Percentiles rank a stretch among this genome's conserved stretches.
Evolutionary conservation across 2,113 vertebrate species (phyloP).

Genomic region (Misgurnus mizolepis): DNA sequence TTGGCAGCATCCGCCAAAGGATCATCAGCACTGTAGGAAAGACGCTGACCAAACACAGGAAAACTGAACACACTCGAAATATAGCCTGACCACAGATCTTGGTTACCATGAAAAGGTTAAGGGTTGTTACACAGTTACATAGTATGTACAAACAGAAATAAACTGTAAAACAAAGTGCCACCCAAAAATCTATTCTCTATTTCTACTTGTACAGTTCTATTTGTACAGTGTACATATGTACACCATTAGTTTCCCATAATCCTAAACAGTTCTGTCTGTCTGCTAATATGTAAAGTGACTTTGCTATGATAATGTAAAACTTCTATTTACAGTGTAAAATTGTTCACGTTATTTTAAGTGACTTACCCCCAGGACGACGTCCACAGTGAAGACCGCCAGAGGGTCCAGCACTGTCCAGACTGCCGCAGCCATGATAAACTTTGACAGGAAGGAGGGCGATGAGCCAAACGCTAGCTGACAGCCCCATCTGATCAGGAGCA

Average conservation of each 20-base stretch:
- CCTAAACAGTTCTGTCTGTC: neutral
- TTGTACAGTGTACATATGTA: too few species aligned
- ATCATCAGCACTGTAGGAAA: conserved; percentile 75
- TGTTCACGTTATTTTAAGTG: conserved; percentile 89
- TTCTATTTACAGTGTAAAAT: conserved; percentile 82
- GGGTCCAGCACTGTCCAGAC: conserved; percentile 96
- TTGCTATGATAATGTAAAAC: conserved; percentile 82
- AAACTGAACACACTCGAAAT: neutral
- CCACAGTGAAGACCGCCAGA: conserved; percentile 90
- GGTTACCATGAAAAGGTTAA: too few species aligned
- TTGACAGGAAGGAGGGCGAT: conserved; percentile 93
- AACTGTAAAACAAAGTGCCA: too few species aligned
- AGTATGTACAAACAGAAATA: too few species aligned
- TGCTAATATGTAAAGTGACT: conserved; percentile 73
- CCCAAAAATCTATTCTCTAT: too few species aligned
- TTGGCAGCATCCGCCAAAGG: conserved; percentile 89
- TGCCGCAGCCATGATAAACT: conserved; percentile 91
- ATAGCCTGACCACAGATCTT: too few species aligned
- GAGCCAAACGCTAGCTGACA: conserved; percentile 92
- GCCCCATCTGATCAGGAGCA: conserved; percentile 93
- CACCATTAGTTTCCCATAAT: too few species aligned
- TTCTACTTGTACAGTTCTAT: too few species aligned
- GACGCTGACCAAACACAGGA: conserved; percentile 66
- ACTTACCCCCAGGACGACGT: conserved; percentile 97
- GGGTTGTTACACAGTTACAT: too few species aligned